A percentile compares a stretch with the other conserved stretches of the same genome.
These are phyloP conservation scores for Erinaceus europaeus DNA, from an alignment of 2,113 vertebrate genomes.

Conservation along the genomic window DNA sequence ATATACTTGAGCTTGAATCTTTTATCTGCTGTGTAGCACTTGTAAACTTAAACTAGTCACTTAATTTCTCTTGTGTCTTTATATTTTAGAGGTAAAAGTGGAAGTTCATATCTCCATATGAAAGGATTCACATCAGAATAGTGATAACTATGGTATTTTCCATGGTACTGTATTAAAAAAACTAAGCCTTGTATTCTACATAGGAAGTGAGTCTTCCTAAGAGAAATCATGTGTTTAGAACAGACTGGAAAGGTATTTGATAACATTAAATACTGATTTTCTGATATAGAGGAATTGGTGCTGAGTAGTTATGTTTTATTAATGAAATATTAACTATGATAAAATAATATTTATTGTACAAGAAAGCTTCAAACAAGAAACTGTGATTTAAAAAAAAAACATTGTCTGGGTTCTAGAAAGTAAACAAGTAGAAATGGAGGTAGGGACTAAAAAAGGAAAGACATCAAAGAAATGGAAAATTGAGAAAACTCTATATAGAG, in stretches of 20 bases:
- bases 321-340: too few relatives aligned
- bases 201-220: background rate
- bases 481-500: too few relatives aligned
- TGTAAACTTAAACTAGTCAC: background rate
- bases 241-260: background rate
- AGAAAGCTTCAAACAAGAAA: too few relatives aligned
- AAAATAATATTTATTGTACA: too few relatives aligned
- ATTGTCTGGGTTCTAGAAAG: too few relatives aligned
- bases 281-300: background rate
- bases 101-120: background rate
- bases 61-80: background rate
- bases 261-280: background rate
- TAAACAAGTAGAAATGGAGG: too few relatives aligned
- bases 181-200: background rate
- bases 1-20: background rate
- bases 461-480: too few relatives aligned
- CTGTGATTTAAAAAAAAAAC: too few relatives aligned
- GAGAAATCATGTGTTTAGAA: background rate
- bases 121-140: background rate
- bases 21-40: background rate
- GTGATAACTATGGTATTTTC: background rate
- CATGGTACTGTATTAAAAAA: background rate
- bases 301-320: background rate
- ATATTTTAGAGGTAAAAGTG: background rate
- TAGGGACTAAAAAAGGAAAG: too few relatives aligned